These are phyloP conservation scores for Zingel zingel DNA, from an alignment of 2,113 vertebrate genomes.

Conservation along the genomic window DNA sequence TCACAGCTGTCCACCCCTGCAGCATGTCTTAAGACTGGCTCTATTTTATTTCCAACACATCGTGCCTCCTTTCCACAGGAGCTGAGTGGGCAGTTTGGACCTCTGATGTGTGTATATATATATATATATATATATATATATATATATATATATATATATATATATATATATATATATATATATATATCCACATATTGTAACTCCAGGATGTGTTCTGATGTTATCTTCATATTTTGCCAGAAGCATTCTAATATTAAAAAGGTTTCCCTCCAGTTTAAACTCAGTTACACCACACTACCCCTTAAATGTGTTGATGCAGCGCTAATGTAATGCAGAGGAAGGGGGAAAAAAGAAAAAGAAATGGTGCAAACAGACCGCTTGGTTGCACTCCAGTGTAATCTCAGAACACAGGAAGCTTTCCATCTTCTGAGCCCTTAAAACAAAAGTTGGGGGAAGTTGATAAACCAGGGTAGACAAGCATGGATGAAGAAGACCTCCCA, in stretches of 20 bases:
- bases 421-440: constrained; percentile 24
- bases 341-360: neutral
- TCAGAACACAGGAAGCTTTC: constrained; percentile 33
- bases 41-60: constrained; percentile 32
- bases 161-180: constrained; percentile 10
- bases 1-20: constrained; percentile 28
- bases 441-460: constrained; percentile 41
- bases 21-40: constrained; percentile 19
- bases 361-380: constrained; percentile 1
- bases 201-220: constrained; percentile 30
- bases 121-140: constrained; percentile 13
- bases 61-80: constrained; percentile 24
- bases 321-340: constrained; percentile 35
- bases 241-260: constrained; percentile 49
- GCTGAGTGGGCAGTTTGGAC: constrained; percentile 50
- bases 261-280: constrained; percentile 36
- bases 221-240: constrained; percentile 40
- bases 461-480: constrained; percentile 55
- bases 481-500: constrained; percentile 54
- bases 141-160: constrained; percentile 12
- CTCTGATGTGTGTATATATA: neutral
- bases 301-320: constrained; percentile 52
- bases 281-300: constrained; percentile 14
- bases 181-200: constrained; percentile 21
- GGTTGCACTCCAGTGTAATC: constrained; percentile 8